These are phyloP conservation scores for Margarornis squamiger DNA, from an alignment of 2,797 vertebrate genomes.

Conservation along the genomic window DNA sequence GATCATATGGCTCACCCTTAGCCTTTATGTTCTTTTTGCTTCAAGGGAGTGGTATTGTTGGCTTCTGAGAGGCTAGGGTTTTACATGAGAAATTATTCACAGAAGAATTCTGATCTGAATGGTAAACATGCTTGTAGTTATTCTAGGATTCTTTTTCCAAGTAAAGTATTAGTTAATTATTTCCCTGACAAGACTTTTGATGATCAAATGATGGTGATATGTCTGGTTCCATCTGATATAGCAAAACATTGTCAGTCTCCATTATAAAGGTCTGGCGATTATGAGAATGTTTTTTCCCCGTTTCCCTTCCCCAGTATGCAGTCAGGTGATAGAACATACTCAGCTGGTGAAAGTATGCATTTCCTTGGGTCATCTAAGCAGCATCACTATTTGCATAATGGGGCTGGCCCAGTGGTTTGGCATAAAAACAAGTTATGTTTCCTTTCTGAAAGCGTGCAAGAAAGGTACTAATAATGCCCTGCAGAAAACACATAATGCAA, in stretches of 20 bases:
- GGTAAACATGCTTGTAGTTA: neutral
- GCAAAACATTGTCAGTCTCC: neutral
- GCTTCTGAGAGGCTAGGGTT: neutral
- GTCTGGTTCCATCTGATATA: neutral
- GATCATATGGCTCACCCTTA: neutral
- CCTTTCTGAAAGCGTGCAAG: neutral
- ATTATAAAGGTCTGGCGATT: neutral
- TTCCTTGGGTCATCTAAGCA: neutral
- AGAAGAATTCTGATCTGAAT: neutral
- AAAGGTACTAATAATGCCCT: neutral
- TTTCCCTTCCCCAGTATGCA: neutral
- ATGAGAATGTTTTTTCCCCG: neutral
- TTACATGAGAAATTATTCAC: neutral
- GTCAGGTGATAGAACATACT: neutral
- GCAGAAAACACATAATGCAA: constrained; percentile 2
- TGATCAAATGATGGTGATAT: neutral
- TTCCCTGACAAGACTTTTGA: neutral
- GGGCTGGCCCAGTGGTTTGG: neutral
- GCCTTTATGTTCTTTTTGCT: neutral
- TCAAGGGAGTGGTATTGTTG: neutral
- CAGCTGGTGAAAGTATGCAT: neutral
- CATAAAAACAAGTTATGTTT: neutral
- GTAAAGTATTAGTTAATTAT: neutral
- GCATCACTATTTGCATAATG: neutral
- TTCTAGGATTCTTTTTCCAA: neutral